Evolutionary conservation across 2,113 vertebrate genomes (phyloP).

Genomic region (Bujurquina vittata): DNA sequence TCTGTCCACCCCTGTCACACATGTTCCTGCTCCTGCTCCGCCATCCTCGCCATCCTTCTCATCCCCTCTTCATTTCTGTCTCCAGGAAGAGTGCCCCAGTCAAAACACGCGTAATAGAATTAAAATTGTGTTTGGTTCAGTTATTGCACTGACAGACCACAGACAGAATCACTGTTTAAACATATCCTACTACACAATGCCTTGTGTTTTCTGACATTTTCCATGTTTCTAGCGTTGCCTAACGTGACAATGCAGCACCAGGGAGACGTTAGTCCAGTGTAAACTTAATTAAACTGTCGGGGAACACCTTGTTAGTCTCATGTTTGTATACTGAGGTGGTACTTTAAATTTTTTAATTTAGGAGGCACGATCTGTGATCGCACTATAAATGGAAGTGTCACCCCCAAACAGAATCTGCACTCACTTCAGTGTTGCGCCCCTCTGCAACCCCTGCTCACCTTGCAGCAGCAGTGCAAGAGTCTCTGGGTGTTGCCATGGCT

Average conservation of each 20-base stretch:
- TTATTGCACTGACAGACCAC: slow-evolving; percentile 41
- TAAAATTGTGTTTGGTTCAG: slow-evolving; percentile 13
- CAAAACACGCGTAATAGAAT: slow-evolving; percentile 51
- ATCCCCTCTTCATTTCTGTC: slow-evolving; percentile 42
- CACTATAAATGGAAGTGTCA: background rate
- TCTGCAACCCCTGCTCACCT: background rate
- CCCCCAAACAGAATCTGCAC: background rate
- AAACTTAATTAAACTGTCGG: slow-evolving; percentile 77
- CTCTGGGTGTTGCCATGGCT: background rate
- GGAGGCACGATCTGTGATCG: background rate
- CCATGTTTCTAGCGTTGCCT: slow-evolving; percentile 42
- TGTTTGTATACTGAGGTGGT: slow-evolving; percentile 22
- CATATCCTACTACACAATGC: slow-evolving; percentile 8
- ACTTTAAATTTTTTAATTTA: background rate
- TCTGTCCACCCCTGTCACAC: slow-evolving; percentile 46
- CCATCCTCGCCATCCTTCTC: background rate
- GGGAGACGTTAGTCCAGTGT: slow-evolving; percentile 56
- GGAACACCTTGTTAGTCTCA: slow-evolving; percentile 66
- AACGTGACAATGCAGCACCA: slow-evolving; percentile 33
- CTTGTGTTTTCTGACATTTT: slow-evolving; percentile 35
- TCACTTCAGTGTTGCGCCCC: background rate
- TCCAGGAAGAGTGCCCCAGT: slow-evolving; percentile 12
- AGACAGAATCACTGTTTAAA: slow-evolving; percentile 49
- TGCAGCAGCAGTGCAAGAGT: background rate
- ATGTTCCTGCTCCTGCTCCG: slow-evolving; percentile 21